A percentile compares a stretch with the other conserved stretches of the same genome.
These are phyloP conservation scores for Artemia sinica DNA, from an alignment of 2,888 invertebrate species.

Conservation along the genomic window DNA sequence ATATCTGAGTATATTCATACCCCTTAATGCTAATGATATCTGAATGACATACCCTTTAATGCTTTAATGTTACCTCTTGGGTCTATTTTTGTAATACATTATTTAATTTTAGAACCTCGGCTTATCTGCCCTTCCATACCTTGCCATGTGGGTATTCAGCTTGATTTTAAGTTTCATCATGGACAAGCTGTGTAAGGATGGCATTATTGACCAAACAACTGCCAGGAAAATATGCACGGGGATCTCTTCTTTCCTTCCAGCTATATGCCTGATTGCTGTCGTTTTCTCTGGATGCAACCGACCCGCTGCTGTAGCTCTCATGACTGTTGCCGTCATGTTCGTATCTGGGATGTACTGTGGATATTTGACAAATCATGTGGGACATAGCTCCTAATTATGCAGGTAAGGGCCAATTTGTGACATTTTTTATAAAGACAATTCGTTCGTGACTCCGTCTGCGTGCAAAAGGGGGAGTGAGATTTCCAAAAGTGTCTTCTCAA, in stretches of 20 bases:
- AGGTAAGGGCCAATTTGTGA: constrained; percentile 32
- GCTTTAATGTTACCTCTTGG: too few species aligned
- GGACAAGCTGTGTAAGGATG: constrained; percentile 41
- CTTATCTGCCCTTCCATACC: constrained; percentile 54
- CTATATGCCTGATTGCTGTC: constrained; percentile 42
- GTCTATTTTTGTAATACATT: too few species aligned
- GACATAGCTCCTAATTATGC: constrained; percentile 62
- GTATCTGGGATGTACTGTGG: constrained; percentile 50
- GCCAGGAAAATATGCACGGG: constrained; percentile 22
- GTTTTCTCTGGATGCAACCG: constrained; percentile 46
- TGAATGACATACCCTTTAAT: too few species aligned
- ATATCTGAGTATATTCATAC: too few species aligned
- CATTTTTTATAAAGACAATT: not conserved
- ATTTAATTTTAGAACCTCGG: constrained; percentile 43
- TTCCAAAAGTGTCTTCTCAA: too few species aligned
- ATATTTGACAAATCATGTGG: constrained; percentile 52
- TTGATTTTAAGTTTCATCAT: constrained; percentile 47
- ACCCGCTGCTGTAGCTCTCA: constrained; percentile 40
- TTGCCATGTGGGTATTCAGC: constrained; percentile 61
- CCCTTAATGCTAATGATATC: too few species aligned
- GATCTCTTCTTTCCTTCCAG: constrained; percentile 41
- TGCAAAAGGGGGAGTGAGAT: too few species aligned
- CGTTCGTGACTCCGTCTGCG: too few species aligned
- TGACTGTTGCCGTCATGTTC: constrained; percentile 43
- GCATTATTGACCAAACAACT: constrained; percentile 20